Conservation (phyloP, 2,797 vertebrate species). For the Adelosebastes latens region DNA sequence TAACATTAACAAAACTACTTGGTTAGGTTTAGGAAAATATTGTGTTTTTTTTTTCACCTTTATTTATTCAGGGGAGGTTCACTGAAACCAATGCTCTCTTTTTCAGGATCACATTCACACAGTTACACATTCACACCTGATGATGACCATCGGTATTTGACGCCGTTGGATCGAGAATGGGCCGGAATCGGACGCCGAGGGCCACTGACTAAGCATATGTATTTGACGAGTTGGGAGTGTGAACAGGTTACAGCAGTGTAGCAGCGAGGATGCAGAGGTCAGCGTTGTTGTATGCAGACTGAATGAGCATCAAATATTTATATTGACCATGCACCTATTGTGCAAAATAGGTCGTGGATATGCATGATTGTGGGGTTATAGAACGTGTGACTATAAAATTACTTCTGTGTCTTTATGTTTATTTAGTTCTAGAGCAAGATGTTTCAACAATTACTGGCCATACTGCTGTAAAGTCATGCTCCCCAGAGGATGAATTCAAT, state of each 20-base stretch:
- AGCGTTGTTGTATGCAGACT: not conserved
- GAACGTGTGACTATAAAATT: not conserved
- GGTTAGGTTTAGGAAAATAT: too few species aligned
- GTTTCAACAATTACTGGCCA: not conserved
- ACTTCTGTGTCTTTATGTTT: not conserved
- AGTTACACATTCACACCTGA: too few species aligned
- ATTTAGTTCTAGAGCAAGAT: not conserved
- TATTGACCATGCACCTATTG: not conserved
- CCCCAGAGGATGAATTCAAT: not conserved
- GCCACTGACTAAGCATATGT: too few species aligned
- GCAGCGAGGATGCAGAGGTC: not conserved
- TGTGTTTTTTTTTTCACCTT: too few species aligned
- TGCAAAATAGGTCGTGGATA: not conserved
- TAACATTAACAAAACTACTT: too few species aligned
- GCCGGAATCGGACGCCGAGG: too few species aligned
- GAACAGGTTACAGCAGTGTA: not conserved
- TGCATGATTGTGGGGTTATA: not conserved
- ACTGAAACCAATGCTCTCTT: too few species aligned
- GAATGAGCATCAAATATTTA: not conserved
- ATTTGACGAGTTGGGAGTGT: too few species aligned
- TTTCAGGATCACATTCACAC: too few species aligned
- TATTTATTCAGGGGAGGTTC: too few species aligned
- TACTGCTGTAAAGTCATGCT: not conserved
- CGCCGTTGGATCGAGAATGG: too few species aligned
- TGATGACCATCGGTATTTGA: too few species aligned